phyloP scores from a whole-genome alignment of 1,140 invertebrate genomes.

The Aphelinus atriplicis region DNA sequence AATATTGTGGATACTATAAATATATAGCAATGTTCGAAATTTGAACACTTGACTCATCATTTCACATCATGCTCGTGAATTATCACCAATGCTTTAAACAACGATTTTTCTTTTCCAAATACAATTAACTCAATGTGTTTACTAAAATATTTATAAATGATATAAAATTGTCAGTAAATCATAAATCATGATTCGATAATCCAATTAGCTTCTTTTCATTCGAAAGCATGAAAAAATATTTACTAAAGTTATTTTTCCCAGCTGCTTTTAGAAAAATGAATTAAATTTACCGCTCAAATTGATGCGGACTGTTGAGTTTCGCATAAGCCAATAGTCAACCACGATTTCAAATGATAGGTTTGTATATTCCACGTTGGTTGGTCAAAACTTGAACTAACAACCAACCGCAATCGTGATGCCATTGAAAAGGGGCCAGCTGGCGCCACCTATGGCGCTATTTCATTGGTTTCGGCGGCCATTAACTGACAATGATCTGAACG shows the following conservation, averaged over 20 bases:
- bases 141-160: too few species aligned
- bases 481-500: not conserved
- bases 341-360: constrained; percentile 6
- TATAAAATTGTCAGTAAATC: too few species aligned
- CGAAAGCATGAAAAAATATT: not conserved
- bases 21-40: constrained; percentile 46
- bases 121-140: too few species aligned
- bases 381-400: not conserved
- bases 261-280: not conserved
- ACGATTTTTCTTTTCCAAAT: too few species aligned
- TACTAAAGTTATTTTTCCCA: not conserved
- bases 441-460: constrained; percentile 9
- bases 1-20: constrained; percentile 59
- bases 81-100: too few species aligned
- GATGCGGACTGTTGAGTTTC: too few species aligned
- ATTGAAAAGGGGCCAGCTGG: not conserved
- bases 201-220: too few species aligned
- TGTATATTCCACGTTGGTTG: not conserved
- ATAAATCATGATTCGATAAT: too few species aligned
- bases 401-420: not conserved
- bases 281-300: too few species aligned
- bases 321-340: not conserved
- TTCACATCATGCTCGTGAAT: too few species aligned
- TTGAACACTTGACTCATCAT: not conserved
- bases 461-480: not conserved